Evolutionary conservation across 2,888 invertebrate genomes (phyloP), one percentile per base, ranked within the genome.

Genomic region (Euzetes globulus): DNA sequence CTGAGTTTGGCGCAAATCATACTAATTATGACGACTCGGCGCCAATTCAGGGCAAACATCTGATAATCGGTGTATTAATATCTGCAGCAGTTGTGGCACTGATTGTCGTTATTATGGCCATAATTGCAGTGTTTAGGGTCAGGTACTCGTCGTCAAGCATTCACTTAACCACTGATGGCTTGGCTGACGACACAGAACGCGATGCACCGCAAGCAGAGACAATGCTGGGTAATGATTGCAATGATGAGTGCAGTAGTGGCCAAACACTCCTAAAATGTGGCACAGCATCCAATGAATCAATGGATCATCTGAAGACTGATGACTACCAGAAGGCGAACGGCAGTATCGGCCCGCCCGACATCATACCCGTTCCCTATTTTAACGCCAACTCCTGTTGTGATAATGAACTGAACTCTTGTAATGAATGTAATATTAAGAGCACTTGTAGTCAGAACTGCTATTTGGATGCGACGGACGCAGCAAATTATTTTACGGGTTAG

Each of bases 51-150:
- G 45, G 37, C 1, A 74, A 74, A 60, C 74, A 74, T 60, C 25
- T 74, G 22, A 71, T 74, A 25, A 71, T 74, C 11, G 74, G 71
- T 19, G 33, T 74, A 19, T 27, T 74, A 27, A 74, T 74, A 29
- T 25, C 47, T 1, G 47, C 71, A 15, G 74, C 71, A 15, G 71
- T 37, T 19, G 71, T 74, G 17, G 52, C 74, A 1, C 22, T 74
- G 17, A 63, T 74, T 41, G 55, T 74, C 25, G 74, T 55, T 9
- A 50, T 74, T 25, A 11, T 74, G 41, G 41, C 71, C 27, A 74
- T 74, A n/a, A 60, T 71, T 68, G 68, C 68, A 17, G 68, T 68
- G 15, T 68, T 68, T 68, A 17, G 41, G 68, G 68, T 68, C 13
- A 37, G 68, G 45, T 68, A 68, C 37, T 68, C 68, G 1, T 45